These are phyloP conservation scores for Halcyon senegalensis DNA, from an alignment of 2,113 vertebrate genomes.

Conservation along the genomic window DNA sequence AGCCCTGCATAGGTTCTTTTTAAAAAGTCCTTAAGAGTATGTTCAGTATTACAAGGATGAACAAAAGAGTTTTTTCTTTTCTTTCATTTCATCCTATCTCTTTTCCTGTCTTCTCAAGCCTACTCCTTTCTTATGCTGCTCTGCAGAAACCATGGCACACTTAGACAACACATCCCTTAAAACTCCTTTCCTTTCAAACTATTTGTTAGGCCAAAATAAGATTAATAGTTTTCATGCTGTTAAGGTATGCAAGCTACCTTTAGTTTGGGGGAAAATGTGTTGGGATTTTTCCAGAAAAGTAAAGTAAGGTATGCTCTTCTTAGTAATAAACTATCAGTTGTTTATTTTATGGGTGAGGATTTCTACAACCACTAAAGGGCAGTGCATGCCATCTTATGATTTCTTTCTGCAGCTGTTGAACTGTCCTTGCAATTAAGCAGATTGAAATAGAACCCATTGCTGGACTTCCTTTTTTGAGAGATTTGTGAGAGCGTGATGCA, in stretches of 20 bases:
- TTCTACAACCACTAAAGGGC: conserved; percentile 56
- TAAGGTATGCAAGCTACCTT: neutral
- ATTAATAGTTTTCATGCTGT: neutral
- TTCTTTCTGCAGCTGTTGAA: conserved; percentile 1
- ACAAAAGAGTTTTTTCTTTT: neutral
- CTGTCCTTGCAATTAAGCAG: neutral
- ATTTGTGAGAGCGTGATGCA: neutral
- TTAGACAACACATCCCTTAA: neutral
- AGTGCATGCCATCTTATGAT: conserved; percentile 43
- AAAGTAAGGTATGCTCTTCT: neutral
- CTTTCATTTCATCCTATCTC: neutral
- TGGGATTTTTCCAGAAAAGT: neutral
- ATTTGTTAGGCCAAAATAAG: neutral
- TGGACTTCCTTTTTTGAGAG: neutral
- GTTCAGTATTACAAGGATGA: neutral
- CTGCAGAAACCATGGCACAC: neutral
- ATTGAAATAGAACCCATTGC: neutral
- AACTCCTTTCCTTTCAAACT: neutral
- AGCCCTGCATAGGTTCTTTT: neutral
- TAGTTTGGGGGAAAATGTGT: neutral
- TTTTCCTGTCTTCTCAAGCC: neutral
- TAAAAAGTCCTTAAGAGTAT: neutral
- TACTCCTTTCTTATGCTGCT: neutral
- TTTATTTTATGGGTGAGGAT: neutral
- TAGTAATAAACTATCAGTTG: neutral